These are phyloP conservation scores for Podargus strigoides DNA, from an alignment of 2,797 vertebrate genomes.

Conservation along the genomic window DNA sequence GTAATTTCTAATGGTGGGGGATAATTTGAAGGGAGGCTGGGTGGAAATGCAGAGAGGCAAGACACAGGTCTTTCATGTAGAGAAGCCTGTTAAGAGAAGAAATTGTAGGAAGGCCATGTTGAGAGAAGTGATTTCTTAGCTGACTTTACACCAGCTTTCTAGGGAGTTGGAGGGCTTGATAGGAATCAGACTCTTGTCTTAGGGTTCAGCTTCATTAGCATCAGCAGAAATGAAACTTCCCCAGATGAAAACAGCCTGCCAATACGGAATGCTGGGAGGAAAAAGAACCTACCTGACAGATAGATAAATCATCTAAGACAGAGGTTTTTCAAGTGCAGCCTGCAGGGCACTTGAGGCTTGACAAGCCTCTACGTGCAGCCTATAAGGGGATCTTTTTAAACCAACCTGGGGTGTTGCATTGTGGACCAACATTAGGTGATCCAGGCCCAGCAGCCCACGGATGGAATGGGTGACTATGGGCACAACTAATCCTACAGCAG, in stretches of 20 bases:
- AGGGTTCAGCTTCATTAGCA: neutral
- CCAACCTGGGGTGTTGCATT: neutral
- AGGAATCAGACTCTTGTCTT: neutral
- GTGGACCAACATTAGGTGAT: fast-evolving
- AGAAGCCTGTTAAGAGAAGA: neutral
- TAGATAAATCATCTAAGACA: neutral
- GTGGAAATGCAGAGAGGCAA: neutral
- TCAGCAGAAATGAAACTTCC: neutral
- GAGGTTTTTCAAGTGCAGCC: neutral
- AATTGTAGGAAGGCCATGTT: neutral
- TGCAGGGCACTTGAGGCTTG: neutral
- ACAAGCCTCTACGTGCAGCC: neutral
- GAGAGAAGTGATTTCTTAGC: neutral
- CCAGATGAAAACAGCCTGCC: neutral
- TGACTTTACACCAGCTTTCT: neutral
- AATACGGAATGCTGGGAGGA: neutral
- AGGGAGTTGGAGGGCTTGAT: neutral
- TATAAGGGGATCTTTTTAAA: neutral
- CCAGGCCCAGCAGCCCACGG: neutral
- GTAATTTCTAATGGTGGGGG: fast-evolving
- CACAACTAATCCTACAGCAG: neutral
- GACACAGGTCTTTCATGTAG: neutral
- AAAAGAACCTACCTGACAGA: neutral
- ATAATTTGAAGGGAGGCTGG: neutral
- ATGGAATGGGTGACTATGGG: neutral